phyloP scores from a whole-genome alignment of 2,113 vertebrate genomes.

The Podarcis raffonei region DNA sequence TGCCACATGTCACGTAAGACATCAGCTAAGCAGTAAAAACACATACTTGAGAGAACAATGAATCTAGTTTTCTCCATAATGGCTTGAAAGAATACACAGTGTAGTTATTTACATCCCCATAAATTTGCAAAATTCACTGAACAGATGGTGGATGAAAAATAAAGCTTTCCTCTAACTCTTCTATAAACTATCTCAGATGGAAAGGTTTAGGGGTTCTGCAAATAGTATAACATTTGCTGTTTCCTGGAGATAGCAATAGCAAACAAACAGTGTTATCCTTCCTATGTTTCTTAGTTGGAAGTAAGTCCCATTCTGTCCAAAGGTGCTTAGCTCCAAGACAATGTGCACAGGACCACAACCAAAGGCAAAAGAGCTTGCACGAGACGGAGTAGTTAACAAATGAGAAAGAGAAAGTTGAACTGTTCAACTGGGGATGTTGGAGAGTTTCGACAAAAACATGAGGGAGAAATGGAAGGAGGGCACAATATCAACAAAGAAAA shows the following conservation, averaged over 20 bases:
- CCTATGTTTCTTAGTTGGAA: neutral
- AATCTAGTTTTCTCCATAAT: constrained; percentile 14
- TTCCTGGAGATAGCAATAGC: neutral
- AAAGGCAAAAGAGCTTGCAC: neutral
- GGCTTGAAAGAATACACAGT: constrained; percentile 12
- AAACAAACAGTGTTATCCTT: neutral
- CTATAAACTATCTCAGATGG: constrained; percentile 4
- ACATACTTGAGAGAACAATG: constrained; percentile 14
- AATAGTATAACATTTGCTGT: neutral
- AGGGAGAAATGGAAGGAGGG: too few species aligned
- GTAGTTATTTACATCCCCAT: constrained; percentile 31
- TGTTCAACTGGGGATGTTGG: too few species aligned
- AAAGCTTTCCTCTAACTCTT: constrained; percentile 6
- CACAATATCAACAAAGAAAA: too few species aligned
- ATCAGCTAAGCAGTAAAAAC: constrained; percentile 3
- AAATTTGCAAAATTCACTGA: constrained; percentile 27
- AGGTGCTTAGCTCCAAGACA: neutral
- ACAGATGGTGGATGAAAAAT: constrained; percentile 22
- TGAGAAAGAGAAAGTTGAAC: too few species aligned
- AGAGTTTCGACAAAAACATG: too few species aligned
- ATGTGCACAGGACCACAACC: neutral
- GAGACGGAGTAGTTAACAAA: neutral
- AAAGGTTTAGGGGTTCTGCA: constrained; percentile 6
- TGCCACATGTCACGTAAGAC: constrained; percentile 9
- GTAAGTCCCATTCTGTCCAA: neutral